Evolutionary conservation across 2,888 invertebrate genomes (phyloP), one percentile per base, ranked within the genome.

Genomic region (Elaeidobius kamerunicus): DNA sequence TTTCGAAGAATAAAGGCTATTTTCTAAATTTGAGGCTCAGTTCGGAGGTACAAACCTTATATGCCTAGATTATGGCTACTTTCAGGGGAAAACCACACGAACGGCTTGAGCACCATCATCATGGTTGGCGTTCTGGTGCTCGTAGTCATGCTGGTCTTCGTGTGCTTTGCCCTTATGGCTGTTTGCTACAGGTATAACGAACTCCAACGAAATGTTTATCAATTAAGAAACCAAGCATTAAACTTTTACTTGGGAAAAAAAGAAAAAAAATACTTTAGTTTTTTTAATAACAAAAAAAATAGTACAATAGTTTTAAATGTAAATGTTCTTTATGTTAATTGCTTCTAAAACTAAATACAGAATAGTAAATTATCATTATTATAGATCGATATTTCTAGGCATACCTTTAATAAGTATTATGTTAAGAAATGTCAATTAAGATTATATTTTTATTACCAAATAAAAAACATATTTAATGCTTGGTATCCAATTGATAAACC

Each of bases 71-170:
- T 47, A 39, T 38, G 48, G 48, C 42, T 36, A 48, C 36, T 57
- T 57, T 57, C 57, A 57, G 57, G 55, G 52, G 51, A 54, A 51
- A 57, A 57, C 52, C 55, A 57, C 57, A 57, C 57, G 55, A 57
- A 50, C 44, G 49, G 57, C 51, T 51, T 57, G 43, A 54, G 51
- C 51, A 57, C 57, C 48, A 48, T 57, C 54, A 55, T 57, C 52
- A 57, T 57, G 57, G 57, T 55, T 12, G 57, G 57, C 27, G 47
- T 57, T 41, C 49, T 57, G 34, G 57, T 57, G 42, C 55, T 57
- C 43, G 57, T 57, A 19, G 57, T 58, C 19, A 58, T 58, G 57
- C 48, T 55, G 51, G 57, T 58, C 38, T 58, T 58, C 52, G 57
- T 58, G 55, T 58, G 57, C 50, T 58, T 58, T 58, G 57, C 57